phyloP scores from a whole-genome alignment of 37 sponge, comb jelly and placozoan species.

The Eunapius fragilis region DNA sequence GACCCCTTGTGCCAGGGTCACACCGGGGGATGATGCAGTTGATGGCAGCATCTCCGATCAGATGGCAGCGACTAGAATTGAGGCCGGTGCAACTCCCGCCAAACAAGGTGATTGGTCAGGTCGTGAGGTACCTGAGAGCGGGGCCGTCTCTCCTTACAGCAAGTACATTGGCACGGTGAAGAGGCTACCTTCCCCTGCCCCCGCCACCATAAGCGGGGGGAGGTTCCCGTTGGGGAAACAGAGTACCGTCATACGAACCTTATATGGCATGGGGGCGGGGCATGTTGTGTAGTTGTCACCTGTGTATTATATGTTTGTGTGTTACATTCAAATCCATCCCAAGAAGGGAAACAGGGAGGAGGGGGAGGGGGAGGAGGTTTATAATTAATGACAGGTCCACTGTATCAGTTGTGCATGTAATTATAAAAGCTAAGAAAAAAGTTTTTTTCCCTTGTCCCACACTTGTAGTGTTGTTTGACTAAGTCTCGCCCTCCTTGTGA shows the following conservation, averaged over 20 bases:
- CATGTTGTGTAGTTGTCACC: not conserved
- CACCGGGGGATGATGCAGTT: not conserved
- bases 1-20: not conserved
- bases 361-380: too few relatives aligned
- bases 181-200: not conserved
- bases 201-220: not conserved
- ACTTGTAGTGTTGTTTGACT: too few relatives aligned
- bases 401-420: too few relatives aligned
- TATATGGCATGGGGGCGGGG: not conserved
- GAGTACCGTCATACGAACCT: not conserved
- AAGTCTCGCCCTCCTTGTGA: too few relatives aligned
- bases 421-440: too few relatives aligned
- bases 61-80: not conserved
- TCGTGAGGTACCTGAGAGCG: not conserved
- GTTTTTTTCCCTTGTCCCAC: too few relatives aligned
- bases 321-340: too few relatives aligned
- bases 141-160: not conserved
- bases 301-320: not conserved
- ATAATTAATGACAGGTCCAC: too few relatives aligned
- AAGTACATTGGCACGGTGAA: not conserved
- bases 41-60: not conserved
- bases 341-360: too few relatives aligned
- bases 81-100: not conserved
- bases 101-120: not conserved
- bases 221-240: not conserved